Conservation (phyloP, 2,113 vertebrate species). For the Mormyrus lacerda region DNA sequence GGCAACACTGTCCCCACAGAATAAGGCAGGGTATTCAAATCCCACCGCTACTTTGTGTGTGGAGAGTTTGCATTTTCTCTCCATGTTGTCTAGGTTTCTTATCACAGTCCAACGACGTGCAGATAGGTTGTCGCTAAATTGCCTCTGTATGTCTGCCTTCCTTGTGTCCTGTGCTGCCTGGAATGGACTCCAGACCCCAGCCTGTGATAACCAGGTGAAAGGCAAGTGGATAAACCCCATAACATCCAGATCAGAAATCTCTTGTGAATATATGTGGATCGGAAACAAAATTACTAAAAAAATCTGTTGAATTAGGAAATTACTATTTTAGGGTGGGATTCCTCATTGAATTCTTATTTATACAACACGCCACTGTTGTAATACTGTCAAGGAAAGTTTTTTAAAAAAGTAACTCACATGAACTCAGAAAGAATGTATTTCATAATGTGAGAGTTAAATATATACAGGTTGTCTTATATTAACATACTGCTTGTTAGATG, state of each 20-base stretch:
- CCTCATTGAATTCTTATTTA: not conserved
- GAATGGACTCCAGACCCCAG: not conserved
- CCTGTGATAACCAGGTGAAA: not conserved
- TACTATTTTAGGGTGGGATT: not conserved
- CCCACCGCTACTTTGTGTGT: not conserved
- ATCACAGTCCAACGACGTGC: not conserved
- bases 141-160: not conserved
- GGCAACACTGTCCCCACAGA: not conserved
- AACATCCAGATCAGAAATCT: not conserved
- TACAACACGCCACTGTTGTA: not conserved
- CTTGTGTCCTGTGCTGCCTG: too few species aligned
- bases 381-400: not conserved
- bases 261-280: not conserved
- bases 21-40: not conserved
- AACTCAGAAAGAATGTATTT: not conserved
- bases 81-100: not conserved
- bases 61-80: not conserved
- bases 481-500: not conserved
- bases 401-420: not conserved
- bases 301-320: not conserved
- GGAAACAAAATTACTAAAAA: not conserved
- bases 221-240: not conserved
- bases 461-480: not conserved
- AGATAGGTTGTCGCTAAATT: not conserved
- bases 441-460: not conserved